Evolutionary conservation across 2,797 vertebrate species (phyloP), one percentile per base, ranked within the genome.

Genomic region (Podarcis siculus): DNA sequence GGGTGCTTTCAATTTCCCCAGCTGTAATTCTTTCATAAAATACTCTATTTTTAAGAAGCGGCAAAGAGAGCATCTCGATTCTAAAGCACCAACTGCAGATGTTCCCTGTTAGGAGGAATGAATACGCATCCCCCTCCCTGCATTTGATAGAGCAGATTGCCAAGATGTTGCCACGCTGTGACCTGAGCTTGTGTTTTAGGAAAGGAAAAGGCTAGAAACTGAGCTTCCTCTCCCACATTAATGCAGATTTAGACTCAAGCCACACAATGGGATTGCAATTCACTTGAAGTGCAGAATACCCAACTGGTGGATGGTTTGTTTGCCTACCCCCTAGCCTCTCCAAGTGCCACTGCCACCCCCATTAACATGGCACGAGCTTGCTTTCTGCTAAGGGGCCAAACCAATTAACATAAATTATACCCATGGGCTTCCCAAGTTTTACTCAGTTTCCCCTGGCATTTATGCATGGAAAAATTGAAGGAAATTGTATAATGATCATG

Each of bases 401-500:
- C 92, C 83, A 80, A 91, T 94, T 94, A 91, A 77, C 91, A 92
- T 89, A 90, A 93, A 91, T 96, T 95, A 87, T 69, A 90, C 90
- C 8, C 45, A 90, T 88, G 91, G 42, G 58, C 61, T 89, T 79
- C 85, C 89, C 90, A 93, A 79, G 77, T 86, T 82, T 90, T 79
- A 85, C 83, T 37, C 92, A 92, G 45, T 92, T 91, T 88, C 89
- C 87, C n/a, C 35, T 87, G 85, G 93, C 89, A 90, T 92, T 84
- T 91, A 79, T 90, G 88, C 89, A 42, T 85, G 86, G 86, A 92
- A 95, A 95, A 96, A 95, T 81, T 89, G 83, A 86, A 91, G 81
- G 88, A 94, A 95, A 94, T 95, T 93, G 81, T 94, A 93, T 94
- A 95, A 95, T 94, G 77, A 93, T 93, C 66, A 86, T 93, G 64